Conservation (phyloP, 2,888 invertebrate species). For the Megalurothrips usitatus region DNA sequence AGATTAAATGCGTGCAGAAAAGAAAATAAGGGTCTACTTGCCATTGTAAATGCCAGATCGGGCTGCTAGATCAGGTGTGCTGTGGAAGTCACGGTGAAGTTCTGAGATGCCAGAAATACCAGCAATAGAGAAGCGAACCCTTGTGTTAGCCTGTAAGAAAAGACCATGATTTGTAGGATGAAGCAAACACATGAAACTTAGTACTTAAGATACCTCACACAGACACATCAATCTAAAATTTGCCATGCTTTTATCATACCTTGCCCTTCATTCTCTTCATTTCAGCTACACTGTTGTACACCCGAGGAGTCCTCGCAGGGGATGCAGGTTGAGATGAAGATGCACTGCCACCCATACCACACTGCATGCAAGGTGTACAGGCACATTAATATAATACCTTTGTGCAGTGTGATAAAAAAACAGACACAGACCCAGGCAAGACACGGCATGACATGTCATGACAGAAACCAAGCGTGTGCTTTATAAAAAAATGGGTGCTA, state of each 20-base stretch:
- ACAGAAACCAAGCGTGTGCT: neutral
- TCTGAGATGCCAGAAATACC: constrained; percentile 47
- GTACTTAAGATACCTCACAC: neutral
- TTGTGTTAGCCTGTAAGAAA: constrained; percentile 50
- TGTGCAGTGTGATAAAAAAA: neutral
- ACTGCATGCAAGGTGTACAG: constrained; percentile 3
- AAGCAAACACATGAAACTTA: constrained; percentile 25
- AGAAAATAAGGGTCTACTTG: neutral
- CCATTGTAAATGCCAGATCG: constrained; percentile 37
- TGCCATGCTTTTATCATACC: constrained; percentile 49
- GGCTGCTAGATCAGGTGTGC: constrained; percentile 71
- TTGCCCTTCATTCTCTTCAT: constrained; percentile 84
- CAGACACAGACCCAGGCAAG: neutral
- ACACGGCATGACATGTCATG: neutral
- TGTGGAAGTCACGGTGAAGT: constrained; percentile 78
- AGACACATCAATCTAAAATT: constrained; percentile 37
- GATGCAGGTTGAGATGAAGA: constrained; percentile 60
- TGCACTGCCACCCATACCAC: constrained; percentile 30
- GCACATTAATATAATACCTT: neutral
- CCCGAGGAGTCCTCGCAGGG: constrained; percentile 62
- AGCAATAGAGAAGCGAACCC: constrained; percentile 51
- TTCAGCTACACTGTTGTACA: constrained; percentile 91
- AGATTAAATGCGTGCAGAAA: neutral
- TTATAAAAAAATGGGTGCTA: neutral
- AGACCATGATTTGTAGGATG: neutral